Percentiles rank a stretch among this genome's conserved stretches.
Conservation (phyloP, 2,797 vertebrate genomes). For the Onychomys torridus region DNA sequence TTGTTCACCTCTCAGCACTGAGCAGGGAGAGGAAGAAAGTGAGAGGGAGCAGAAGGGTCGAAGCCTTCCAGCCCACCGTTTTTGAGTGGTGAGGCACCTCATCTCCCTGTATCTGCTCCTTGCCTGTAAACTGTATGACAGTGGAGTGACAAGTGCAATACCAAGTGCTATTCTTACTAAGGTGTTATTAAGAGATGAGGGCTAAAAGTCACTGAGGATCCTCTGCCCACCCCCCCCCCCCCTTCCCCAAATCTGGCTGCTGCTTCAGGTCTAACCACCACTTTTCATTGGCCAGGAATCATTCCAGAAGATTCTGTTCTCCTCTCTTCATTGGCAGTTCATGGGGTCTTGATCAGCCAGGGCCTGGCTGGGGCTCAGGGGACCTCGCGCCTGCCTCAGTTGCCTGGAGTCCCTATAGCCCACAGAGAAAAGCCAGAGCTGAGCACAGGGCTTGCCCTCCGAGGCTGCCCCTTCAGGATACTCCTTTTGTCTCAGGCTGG, state of each 20-base stretch:
- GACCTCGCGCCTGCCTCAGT: background rate
- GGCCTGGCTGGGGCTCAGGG: background rate
- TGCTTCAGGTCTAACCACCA: background rate
- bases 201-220: background rate
- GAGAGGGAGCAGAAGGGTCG: background rate
- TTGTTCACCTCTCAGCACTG: background rate
- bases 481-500: conserved; percentile 65
- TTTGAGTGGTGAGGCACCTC: background rate
- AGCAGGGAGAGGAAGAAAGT: background rate
- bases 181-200: background rate
- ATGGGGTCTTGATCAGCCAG: background rate
- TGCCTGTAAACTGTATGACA: background rate
- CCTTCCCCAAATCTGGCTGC: background rate
- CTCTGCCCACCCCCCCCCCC: background rate
- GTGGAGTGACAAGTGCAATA: background rate
- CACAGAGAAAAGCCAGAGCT: background rate
- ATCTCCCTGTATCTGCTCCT: background rate
- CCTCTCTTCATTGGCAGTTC: background rate
- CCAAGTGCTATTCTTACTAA: background rate
- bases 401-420: background rate
- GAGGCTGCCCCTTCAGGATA: conserved; percentile 35
- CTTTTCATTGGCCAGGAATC: background rate
- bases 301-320: background rate
- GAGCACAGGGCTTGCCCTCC: background rate
- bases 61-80: background rate